Percentiles rank a stretch among this genome's conserved stretches.
phyloP scores from a whole-genome alignment of 2,797 vertebrate genomes.

The Hemitrygon akajei region DNA sequence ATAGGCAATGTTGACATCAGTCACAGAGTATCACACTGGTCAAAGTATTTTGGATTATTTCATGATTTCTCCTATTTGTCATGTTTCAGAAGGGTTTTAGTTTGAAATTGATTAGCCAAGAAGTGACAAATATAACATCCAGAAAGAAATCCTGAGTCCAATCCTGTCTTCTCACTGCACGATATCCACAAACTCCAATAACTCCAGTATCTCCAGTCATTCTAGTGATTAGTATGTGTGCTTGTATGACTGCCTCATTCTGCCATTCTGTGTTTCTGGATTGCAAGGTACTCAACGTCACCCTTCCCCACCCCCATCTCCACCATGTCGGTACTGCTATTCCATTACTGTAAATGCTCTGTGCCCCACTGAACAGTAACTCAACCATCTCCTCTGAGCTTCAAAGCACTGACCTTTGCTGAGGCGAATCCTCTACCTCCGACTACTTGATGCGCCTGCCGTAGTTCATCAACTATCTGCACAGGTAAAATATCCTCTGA shows the following conservation, averaged over 20 bases:
- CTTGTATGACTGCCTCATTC: background rate
- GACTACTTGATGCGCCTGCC: too few species aligned
- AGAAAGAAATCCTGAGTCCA: background rate
- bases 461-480: too few species aligned
- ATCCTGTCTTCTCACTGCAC: background rate
- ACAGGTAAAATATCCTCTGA: background rate
- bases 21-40: background rate
- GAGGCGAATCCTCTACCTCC: background rate
- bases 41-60: background rate
- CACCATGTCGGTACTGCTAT: background rate
- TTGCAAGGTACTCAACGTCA: background rate
- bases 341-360: background rate
- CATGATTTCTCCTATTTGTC: background rate
- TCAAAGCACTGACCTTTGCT: background rate
- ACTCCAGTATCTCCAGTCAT: background rate
- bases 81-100: background rate
- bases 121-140: background rate
- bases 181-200: background rate
- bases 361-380: background rate
- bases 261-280: background rate
- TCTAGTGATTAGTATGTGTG: background rate
- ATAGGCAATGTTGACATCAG: background rate
- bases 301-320: too few species aligned
- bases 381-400: background rate
- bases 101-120: background rate